Evolutionary conservation across 2,888 invertebrate species (phyloP), one percentile per base, ranked within the genome.

Genomic region (Amphipoea oculea): DNA sequence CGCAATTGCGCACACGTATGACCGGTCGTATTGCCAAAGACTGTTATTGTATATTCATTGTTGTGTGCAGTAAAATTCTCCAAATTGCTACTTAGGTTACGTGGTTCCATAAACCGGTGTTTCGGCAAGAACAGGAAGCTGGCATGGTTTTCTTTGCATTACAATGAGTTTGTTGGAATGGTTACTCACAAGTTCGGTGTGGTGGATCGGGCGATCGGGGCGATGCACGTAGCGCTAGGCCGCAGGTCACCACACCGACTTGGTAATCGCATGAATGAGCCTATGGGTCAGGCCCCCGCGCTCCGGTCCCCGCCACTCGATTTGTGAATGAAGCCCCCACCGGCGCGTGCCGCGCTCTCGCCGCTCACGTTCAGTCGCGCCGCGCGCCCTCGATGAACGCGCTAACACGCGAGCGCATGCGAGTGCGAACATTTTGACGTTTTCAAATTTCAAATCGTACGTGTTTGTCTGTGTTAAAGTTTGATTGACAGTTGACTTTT

Each of bases 241-340:
- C 87, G 88, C 87, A 85, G 88, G 88, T 90, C 89, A 89, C 82
- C 88, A 84, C 79, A 71, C 74, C 87, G 89, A 86, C 89, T 92
- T 92, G 90, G 89, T 92, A 92, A 90, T 89, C 90, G 94, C 92
- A 96, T 96, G 96, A 96, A 96, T 96, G 96, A 92, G 94, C 93
- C 90, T 87, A 87, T 89, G 90, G 90, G 90, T 90, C 90, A 89
- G 88, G 92, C 92, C 92, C 94, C 94, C 95, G 89, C 92, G 84
- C 90, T 81, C 89, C 86, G 90, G 87, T 91, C 95, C 95, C 95
- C 96, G 94, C 95, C 95, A 93, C 94, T 93, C 92, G 93, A 88
- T 94, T 95, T 95, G 96, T 97, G 96, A 97, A 97, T 97, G 97
- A 95, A 96, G 93, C 94, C 94, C 95, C 95, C 95, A 92, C 94